Evolutionary conservation across 1,140 invertebrate species (phyloP).

Genomic region (Ruditapes philippinarum): DNA sequence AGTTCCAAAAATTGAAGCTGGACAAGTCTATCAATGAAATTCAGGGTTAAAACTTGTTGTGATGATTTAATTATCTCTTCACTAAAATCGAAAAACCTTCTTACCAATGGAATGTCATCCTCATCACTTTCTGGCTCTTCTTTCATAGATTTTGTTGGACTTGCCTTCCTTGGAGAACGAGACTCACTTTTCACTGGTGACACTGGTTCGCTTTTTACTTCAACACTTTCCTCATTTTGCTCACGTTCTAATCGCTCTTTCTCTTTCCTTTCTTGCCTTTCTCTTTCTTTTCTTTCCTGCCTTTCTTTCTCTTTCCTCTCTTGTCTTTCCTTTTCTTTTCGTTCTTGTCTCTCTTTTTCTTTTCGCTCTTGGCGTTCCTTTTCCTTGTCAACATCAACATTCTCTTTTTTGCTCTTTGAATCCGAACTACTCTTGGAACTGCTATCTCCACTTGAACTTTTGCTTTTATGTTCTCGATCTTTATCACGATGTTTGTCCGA

Average conservation of each 20-base stretch:
- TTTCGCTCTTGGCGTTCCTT: constrained; percentile 87
- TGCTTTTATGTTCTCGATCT: constrained; percentile 46
- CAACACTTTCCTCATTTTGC: constrained; percentile 10
- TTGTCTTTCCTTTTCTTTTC: constrained; percentile 65
- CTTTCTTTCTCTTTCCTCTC: constrained; percentile 51
- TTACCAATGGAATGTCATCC: constrained; percentile 92
- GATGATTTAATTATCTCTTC: too few relatives aligned
- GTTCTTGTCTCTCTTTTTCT: constrained; percentile 77
- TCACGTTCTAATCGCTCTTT: constrained; percentile 9
- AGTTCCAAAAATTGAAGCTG: too few relatives aligned
- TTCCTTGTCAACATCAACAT: constrained; percentile 44
- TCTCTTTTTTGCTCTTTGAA: constrained; percentile 66
- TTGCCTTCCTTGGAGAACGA: constrained; percentile 63
- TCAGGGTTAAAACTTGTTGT: too few relatives aligned
- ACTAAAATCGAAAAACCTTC: too few relatives aligned
- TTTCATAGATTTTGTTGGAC: constrained; percentile 77
- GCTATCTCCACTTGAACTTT: constrained; percentile 60
- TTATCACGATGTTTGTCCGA: constrained; percentile 49
- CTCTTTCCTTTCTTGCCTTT: constrained; percentile 55
- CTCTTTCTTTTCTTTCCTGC: constrained; percentile 49
- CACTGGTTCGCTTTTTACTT: constrained; percentile 41
- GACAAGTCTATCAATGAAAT: too few relatives aligned
- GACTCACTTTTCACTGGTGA: constrained; percentile 47
- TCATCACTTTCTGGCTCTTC: constrained; percentile 89
- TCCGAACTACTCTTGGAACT: constrained; percentile 32